Evolutionary conservation across 2,888 invertebrate species (phyloP), one percentile per base, ranked within the genome.

Genomic region (Digitonthophagus gazella): DNA sequence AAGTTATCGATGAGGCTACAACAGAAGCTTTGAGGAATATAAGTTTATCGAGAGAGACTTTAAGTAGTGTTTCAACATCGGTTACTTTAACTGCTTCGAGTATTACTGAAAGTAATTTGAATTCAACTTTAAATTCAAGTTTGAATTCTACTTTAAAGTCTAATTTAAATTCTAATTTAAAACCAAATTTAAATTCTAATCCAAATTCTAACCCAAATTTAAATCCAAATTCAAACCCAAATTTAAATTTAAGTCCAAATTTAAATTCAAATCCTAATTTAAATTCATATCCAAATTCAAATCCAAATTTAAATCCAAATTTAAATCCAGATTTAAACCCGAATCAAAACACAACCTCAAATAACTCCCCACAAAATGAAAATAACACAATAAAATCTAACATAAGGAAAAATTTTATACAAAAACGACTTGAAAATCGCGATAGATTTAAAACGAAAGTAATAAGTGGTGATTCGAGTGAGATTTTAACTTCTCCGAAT

Each of bases 361-460:
- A n/a, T n/a, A n/a, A n/a, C n/a, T n/a, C n/a, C n/a, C n/a, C 28
- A 76, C 11, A 8, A 44, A 44, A 44, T 5, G 28, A 11, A 44
- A 44, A 44, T 44, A 8, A 75, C 64, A 77, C 74, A 16, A n/a
- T n/a, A n/a, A 80, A 79, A 71, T 68, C 79, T 63, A 79, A 79
- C 44, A 79, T 81, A 14, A 72, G 82, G 58, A 74, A 77, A 22
- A 80, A 78, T 71, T 80, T 82, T 69, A 74, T 87, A 78, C 89
- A 87, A 76, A 86, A 86, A 76, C 84, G 89, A 14, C 80, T 85
- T 8, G 89, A 90, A 72, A 90, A 91, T 77, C 88, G 89, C 3
- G 93, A 93, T 64, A 85, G 93, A 65, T 93, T 90, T 79, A 87
- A 89, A 75, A 93, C 93, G 1, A 88, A 90, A 75, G 91, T 92